These are phyloP conservation scores for Mola mola DNA, from an alignment of 2,113 vertebrate species.

Conservation along the genomic window DNA sequence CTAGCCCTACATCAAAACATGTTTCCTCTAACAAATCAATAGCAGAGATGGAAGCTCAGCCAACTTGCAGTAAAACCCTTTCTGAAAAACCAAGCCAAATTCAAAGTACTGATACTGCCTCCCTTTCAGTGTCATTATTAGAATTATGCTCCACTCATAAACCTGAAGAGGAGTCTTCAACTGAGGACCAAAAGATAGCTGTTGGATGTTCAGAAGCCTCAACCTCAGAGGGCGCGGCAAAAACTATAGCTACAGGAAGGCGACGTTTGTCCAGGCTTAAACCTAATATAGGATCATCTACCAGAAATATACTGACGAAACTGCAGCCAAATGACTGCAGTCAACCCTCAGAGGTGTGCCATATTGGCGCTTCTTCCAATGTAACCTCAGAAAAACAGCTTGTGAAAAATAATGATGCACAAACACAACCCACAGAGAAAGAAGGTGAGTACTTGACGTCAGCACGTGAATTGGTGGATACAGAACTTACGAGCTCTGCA, in stretches of 20 bases:
- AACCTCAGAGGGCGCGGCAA: constrained; percentile 13
- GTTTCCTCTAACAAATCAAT: not conserved
- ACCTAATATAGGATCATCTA: constrained; percentile 41
- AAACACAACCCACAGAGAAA: not conserved
- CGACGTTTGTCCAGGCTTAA: constrained; percentile 48
- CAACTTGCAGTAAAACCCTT: not conserved
- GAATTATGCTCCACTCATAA: constrained; percentile 10
- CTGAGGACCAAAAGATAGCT: not conserved
- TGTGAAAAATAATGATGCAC: not conserved
- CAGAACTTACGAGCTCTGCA: constrained; percentile 1
- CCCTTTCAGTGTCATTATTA: not conserved
- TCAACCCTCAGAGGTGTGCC: not conserved
- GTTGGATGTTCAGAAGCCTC: not conserved
- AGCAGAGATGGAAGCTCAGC: constrained; percentile 6
- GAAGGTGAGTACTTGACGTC: not conserved
- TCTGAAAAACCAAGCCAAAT: not conserved
- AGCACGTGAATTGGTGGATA: not conserved
- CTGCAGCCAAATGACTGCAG: not conserved
- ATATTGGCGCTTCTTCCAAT: not conserved
- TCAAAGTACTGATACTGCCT: not conserved
- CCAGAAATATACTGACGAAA: constrained; percentile 17
- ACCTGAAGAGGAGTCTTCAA: constrained; percentile 7
- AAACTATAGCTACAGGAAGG: constrained; percentile 31
- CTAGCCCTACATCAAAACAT: not conserved
- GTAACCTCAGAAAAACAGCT: constrained; percentile 12